A percentile compares a stretch with the other conserved stretches of the same genome.
These are phyloP conservation scores for Chloroclysta siterata DNA, from an alignment of 2,888 invertebrate species.

Conservation along the genomic window DNA sequence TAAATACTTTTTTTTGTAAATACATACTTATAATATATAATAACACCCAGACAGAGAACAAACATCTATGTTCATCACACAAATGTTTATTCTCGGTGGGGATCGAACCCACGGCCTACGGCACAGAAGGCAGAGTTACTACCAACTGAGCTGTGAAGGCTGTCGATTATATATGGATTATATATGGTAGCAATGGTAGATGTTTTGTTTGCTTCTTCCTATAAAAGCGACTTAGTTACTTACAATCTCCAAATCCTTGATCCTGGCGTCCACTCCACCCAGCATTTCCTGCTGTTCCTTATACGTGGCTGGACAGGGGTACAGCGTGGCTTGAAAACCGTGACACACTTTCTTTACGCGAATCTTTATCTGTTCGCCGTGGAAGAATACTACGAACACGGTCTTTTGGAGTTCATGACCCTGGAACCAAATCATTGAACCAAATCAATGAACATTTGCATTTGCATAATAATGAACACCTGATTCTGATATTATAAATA, in stretches of 20 bases:
- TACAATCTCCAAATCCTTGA: constrained; percentile 89
- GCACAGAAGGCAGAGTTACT: too few species aligned
- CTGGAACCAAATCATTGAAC: constrained; percentile 68
- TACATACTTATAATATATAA: too few species aligned
- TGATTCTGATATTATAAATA: background rate
- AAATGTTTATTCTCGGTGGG: too few species aligned
- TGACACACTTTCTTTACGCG: constrained; percentile 91
- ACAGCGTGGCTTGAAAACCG: constrained; percentile 90
- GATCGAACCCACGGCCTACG: too few species aligned
- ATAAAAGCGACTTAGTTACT: constrained; percentile 17
- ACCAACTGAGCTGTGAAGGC: too few species aligned
- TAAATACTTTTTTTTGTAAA: too few species aligned
- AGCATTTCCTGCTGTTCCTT: constrained; percentile 90
- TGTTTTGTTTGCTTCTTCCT: too few species aligned
- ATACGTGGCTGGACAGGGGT: constrained; percentile 90
- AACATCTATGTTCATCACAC: too few species aligned
- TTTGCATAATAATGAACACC: too few species aligned
- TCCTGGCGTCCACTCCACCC: constrained; percentile 88
- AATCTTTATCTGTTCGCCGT: constrained; percentile 90
- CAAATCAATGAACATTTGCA: background rate
- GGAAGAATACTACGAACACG: constrained; percentile 88
- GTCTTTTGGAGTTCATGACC: constrained; percentile 88
- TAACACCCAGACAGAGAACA: too few species aligned
- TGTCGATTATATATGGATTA: too few species aligned
- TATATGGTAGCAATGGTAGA: too few species aligned